Base-by-base conservation (phyloP, 2,113 vertebrate species). In the Marcusenius ussheri region DNA sequence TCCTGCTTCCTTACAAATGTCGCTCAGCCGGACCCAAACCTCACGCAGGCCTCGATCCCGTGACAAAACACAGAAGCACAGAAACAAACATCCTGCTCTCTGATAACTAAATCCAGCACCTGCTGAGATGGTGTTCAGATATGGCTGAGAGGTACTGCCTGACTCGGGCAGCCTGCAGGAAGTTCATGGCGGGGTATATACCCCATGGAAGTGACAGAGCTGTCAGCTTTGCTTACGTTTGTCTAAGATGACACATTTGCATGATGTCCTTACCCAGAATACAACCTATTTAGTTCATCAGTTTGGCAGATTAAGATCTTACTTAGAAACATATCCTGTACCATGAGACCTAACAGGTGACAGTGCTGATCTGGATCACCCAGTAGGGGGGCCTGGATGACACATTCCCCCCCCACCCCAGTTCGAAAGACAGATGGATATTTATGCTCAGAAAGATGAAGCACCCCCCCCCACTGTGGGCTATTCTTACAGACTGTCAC, bases 91-190 rank as follows among this genome's bases (percentile, higher is more conserved):
- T 39, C 50, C 74, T n/a, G 27, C n/a, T 42, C 49, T 83, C n/a
- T 4, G 49, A 15, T 7, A 45, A 83, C 21, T 50, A 83, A 53
- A 53, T 31, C 49, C 70, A 35, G 49, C 46, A n/a, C 45, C 15
- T 11, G 21, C 51, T 13, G 88, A 83, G 88, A 89, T 89, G n/a
- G 50, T 24, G 24, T 58, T 89, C n/a, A 89, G 88, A 89, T 89
- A 89, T 7, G 17, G n/a, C 8, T 45, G 77, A 89, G 27, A 21
- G 17, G 56, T 46, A 77, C 77, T 46, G 74, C 77, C 24, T 51
- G 35, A 83, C 31, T 46, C 21, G 27, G 27, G 19, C 49, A 42
- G 50, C 45, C 77, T 83, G 35, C 88, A 83, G 46, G 45, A n/a
- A 51, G 88, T 46, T 49, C 88, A 27, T 51, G n/a, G n/a, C 0